Base-by-base conservation (phyloP, 2,888 invertebrate species). In the Napeogenes sylphis region DNA sequence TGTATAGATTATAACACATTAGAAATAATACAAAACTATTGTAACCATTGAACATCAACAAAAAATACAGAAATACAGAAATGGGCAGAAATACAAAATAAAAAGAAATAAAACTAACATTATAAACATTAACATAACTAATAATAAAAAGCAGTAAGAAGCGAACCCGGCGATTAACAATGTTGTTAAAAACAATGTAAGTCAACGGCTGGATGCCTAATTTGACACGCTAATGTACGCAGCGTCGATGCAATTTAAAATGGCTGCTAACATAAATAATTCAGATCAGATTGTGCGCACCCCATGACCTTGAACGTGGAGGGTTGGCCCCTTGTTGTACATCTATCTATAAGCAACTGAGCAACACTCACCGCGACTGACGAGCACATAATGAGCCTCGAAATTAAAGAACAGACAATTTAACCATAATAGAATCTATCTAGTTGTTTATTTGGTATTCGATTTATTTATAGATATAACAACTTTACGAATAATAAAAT, bases 251-350 rank as follows among this genome's bases (percentile, higher is more conserved):
- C 72, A 71, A 70, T 71, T 71, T 70, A 71, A 71, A 74, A 70
- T 70, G 70, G 70, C 67, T 56, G 66, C 61, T 64, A 68, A 71
- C 71, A 72, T 72, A 75, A 76, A 77, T 76, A 75, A 73, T 71
- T 65, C 63, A 64, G 70, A 71, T 73, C 69, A 73, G 70, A 67
- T 69, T 63, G 65, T 71, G 73, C 68, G 78, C 83, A 83, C 84
- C 85, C 85, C 75, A 68, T 73, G 84, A 84, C 85, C 85, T 85
- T 85, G 85, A 75, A 66, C 73, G 69, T 56, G 69, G 80, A 83
- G 83, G 85, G 84, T 81, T 79, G 79, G 74, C 75, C 83, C 83
- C 84, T 78, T 76, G 71, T 60, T 60, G 55, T 58, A 63, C 46
- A 57, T 45, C 47, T 51, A 59, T 61, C 62, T 63, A 58, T 55